These are phyloP conservation scores for Calosoma granatense DNA, from an alignment of 1,140 invertebrate species.

Conservation along the genomic window DNA sequence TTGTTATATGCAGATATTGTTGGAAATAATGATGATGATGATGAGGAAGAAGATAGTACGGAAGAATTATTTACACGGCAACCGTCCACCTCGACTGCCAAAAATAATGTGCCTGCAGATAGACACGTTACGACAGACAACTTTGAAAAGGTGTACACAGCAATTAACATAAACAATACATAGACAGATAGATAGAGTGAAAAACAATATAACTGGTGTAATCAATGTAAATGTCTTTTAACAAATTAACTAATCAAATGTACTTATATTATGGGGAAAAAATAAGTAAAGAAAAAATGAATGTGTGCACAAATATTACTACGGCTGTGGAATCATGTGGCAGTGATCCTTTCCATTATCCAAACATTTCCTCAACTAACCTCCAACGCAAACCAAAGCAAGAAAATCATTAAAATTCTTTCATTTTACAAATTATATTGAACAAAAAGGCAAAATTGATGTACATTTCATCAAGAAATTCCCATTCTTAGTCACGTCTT, in stretches of 20 bases:
- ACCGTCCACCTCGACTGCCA: background rate
- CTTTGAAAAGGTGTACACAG: background rate
- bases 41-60: constrained; percentile 3
- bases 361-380: too few species aligned
- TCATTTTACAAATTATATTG: constrained; percentile 2
- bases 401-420: too few species aligned
- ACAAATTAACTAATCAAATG: too few species aligned
- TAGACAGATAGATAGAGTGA: background rate
- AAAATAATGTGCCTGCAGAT: background rate
- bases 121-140: background rate
- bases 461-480: background rate
- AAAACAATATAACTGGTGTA: too few species aligned
- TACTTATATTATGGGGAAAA: too few species aligned
- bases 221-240: too few species aligned
- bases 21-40: background rate
- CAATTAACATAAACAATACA: background rate
- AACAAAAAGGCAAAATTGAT: constrained; percentile 1
- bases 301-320: too few species aligned
- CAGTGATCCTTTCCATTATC: too few species aligned
- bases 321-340: too few species aligned
- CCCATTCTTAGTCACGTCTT: background rate
- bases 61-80: constrained; percentile 1
- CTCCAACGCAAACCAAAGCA: too few species aligned
- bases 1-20: background rate
- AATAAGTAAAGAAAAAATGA: too few species aligned